Conservation (phyloP, 2,797 vertebrate species). For the Amazona ochrocephala region DNA sequence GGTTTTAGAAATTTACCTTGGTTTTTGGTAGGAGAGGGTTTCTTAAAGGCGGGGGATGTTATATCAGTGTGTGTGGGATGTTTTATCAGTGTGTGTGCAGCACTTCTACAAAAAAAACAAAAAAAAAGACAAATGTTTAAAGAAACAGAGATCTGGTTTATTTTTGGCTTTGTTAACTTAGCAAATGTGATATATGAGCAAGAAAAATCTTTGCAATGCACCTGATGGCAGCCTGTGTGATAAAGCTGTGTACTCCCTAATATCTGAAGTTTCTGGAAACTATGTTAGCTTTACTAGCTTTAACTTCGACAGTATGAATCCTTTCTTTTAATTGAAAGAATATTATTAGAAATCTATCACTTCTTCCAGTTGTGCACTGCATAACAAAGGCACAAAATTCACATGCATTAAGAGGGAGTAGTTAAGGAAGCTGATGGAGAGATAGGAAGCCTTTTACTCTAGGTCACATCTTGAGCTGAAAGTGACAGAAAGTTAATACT, state of each 20-base stretch:
- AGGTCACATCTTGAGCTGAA: conserved; percentile 27
- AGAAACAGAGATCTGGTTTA: not conserved
- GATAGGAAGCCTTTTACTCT: conserved; percentile 36
- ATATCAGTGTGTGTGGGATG: accelerated
- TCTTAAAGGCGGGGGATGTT: not conserved
- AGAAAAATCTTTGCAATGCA: not conserved
- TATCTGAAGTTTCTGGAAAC: not conserved
- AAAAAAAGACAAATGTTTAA: not conserved
- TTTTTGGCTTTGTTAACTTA: not conserved
- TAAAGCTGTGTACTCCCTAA: not conserved
- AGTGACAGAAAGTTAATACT: conserved; percentile 64
- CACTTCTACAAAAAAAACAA: not conserved
- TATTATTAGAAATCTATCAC: not conserved
- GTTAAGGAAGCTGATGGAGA: not conserved
- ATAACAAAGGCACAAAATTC: not conserved
- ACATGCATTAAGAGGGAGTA: not conserved
- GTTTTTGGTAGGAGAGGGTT: not conserved
- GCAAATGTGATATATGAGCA: not conserved
- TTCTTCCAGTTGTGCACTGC: not conserved
- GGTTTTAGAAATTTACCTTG: not conserved
- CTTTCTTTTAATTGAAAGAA: not conserved
- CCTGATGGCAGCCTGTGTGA: not conserved
- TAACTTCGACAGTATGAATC: not conserved
- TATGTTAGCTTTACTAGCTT: not conserved
- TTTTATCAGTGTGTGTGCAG: not conserved